A percentile compares a stretch with the other conserved stretches of the same genome.
phyloP scores from a whole-genome alignment of 2,888 invertebrate species.

The Deroplatys truncata region DNA sequence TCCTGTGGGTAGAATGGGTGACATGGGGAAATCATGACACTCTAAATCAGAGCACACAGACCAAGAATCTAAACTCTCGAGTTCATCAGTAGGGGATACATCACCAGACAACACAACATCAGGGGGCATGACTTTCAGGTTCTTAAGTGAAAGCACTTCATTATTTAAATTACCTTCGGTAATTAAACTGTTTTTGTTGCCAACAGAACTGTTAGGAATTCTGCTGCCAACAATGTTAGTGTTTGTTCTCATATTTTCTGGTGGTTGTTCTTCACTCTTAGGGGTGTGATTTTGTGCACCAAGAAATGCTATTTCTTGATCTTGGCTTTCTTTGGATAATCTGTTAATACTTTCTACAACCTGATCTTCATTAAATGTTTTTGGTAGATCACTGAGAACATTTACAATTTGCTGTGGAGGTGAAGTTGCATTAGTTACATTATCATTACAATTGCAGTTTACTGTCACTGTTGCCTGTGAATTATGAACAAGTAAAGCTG shows the following conservation, averaged over 20 bases:
- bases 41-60: conserved; percentile 59
- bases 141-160: neutral
- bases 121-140: neutral
- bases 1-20: conserved; percentile 9
- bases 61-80: conserved; percentile 59
- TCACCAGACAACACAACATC: conserved; percentile 39
- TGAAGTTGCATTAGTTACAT: neutral
- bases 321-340: neutral
- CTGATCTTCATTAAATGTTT: neutral
- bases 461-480: neutral
- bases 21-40: neutral
- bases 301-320: neutral
- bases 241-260: neutral
- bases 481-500: neutral
- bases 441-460: neutral
- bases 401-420: neutral
- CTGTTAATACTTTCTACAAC: neutral
- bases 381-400: neutral
- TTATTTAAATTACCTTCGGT: conserved; percentile 19
- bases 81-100: conserved; percentile 58
- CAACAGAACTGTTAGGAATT: neutral
- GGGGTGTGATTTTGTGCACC: neutral
- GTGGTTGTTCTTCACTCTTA: neutral
- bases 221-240: neutral
- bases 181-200: neutral